These are phyloP conservation scores for Mechanitis mazaeus DNA, from an alignment of 2,888 invertebrate genomes.

Conservation along the genomic window DNA sequence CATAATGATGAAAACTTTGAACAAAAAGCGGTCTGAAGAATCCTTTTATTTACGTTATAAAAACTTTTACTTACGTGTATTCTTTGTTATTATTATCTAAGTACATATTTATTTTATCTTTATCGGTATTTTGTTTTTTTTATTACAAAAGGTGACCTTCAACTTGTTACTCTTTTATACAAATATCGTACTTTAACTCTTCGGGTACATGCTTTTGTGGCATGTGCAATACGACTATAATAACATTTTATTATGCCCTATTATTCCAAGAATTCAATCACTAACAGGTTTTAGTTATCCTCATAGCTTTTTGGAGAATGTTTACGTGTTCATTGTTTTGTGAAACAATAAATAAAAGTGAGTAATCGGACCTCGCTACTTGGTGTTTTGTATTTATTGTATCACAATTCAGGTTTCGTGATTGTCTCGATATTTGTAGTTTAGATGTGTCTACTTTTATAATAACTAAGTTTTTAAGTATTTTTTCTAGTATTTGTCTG, in stretches of 20 bases:
- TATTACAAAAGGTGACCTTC: no score
- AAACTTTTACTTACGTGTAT: neutral
- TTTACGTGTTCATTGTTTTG: constrained; percentile 68
- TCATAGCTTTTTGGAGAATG: constrained; percentile 66
- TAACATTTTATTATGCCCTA: no score
- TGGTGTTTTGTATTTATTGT: constrained; percentile 28
- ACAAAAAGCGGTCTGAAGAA: constrained; percentile 7
- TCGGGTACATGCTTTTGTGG: no score
- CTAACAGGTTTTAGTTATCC: constrained; percentile 53
- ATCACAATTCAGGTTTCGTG: constrained; percentile 25
- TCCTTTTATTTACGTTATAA: constrained; percentile 4
- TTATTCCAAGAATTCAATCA: constrained; percentile 11
- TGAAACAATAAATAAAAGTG: constrained; percentile 57
- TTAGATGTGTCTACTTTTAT: constrained; percentile 13
- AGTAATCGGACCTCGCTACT: constrained; percentile 29
- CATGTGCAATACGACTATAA: no score
- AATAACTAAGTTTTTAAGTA: neutral
- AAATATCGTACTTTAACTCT: no score
- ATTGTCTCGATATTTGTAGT: constrained; percentile 23
- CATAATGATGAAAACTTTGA: constrained; percentile 24
- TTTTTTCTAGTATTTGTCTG: constrained; percentile 11
- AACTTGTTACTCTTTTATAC: neutral
- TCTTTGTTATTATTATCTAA: constrained; percentile 15
- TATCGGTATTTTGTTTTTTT: neutral
- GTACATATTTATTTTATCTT: constrained; percentile 7